Percentiles rank a stretch among this genome's conserved stretches.
These are phyloP conservation scores for Melikaiella ostensackeni DNA, from an alignment of 2,888 invertebrate species.

Conservation along the genomic window DNA sequence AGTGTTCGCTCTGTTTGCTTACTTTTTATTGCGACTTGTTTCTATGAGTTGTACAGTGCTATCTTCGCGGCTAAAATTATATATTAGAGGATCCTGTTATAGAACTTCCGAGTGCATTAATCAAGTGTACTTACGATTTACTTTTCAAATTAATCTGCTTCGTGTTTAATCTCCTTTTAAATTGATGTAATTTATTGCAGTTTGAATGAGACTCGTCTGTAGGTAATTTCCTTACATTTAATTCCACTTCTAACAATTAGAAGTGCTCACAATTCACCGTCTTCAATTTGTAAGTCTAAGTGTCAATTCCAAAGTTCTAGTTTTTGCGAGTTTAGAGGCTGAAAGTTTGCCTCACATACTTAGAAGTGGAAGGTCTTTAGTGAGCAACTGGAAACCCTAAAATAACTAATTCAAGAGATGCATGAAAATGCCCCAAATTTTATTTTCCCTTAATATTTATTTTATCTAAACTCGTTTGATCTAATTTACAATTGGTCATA, in stretches of 20 bases:
- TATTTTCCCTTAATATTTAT: no score
- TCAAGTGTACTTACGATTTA: neutral
- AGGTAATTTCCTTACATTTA: slow-evolving; percentile 23
- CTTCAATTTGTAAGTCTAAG: slow-evolving; percentile 28
- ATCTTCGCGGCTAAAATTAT: slow-evolving; percentile 3
- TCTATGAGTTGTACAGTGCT: neutral
- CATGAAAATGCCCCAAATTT: no score
- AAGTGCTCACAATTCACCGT: slow-evolving; percentile 16
- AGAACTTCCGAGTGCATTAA: neutral
- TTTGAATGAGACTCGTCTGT: slow-evolving; percentile 25
- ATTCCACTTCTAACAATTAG: slow-evolving; percentile 31
- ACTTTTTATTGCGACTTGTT: slow-evolving; percentile 3
- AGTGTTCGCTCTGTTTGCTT: slow-evolving; percentile 22
- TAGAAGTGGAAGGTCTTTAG: neutral
- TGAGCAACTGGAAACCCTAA: neutral
- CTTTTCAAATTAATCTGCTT: slow-evolving; percentile 1
- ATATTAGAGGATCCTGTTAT: neutral
- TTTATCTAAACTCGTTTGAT: no score
- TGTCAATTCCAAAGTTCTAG: slow-evolving; percentile 30
- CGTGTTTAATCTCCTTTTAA: slow-evolving; percentile 18
- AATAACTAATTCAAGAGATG: no score
- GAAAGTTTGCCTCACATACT: slow-evolving; percentile 8
- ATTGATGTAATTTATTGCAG: slow-evolving; percentile 26
- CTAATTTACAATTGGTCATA: no score
- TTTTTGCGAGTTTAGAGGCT: slow-evolving; percentile 17